These are phyloP conservation scores for Megalops atlanticus DNA, from an alignment of 2,113 vertebrate species.

Conservation along the genomic window DNA sequence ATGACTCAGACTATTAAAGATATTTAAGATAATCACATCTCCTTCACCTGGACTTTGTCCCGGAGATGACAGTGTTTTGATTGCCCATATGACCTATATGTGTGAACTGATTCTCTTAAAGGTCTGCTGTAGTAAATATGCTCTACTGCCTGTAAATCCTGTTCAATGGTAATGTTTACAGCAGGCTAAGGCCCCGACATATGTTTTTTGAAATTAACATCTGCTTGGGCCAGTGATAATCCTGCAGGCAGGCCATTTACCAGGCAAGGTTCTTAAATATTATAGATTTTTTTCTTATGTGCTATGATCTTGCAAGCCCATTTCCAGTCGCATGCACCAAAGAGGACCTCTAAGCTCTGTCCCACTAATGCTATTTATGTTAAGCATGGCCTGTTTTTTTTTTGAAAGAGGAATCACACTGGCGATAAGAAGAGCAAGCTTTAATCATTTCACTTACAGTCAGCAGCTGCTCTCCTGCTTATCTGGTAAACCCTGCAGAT, in stretches of 20 bases:
- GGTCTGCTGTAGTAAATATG: neutral
- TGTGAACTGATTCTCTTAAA: neutral
- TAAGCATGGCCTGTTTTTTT: slow-evolving; percentile 8
- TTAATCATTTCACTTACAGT: slow-evolving; percentile 22
- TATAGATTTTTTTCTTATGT: neutral
- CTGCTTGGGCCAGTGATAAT: slow-evolving; percentile 20
- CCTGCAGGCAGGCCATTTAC: slow-evolving; percentile 17
- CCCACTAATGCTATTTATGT: slow-evolving; percentile 25
- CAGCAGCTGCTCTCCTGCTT: slow-evolving; percentile 17
- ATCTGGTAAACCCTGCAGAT: slow-evolving; percentile 11
- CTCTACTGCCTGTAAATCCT: slow-evolving; percentile 14
- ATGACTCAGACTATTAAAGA: neutral
- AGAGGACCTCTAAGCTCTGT: neutral
- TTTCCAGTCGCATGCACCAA: neutral
- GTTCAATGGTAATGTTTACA: slow-evolving; percentile 25
- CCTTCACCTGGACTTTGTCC: slow-evolving; percentile 7
- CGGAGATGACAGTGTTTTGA: slow-evolving; percentile 6
- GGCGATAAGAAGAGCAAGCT: slow-evolving; percentile 12
- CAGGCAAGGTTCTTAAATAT: slow-evolving; percentile 20
- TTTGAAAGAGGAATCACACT: neutral
- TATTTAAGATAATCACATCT: neutral
- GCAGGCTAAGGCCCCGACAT: slow-evolving; percentile 24
- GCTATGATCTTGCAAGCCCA: neutral
- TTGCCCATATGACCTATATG: neutral
- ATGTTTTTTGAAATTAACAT: slow-evolving; percentile 31